A percentile compares a stretch with the other conserved stretches of the same genome.
phyloP scores from a whole-genome alignment of 1,140 invertebrate species.

The Euglossa dilemma region DNA sequence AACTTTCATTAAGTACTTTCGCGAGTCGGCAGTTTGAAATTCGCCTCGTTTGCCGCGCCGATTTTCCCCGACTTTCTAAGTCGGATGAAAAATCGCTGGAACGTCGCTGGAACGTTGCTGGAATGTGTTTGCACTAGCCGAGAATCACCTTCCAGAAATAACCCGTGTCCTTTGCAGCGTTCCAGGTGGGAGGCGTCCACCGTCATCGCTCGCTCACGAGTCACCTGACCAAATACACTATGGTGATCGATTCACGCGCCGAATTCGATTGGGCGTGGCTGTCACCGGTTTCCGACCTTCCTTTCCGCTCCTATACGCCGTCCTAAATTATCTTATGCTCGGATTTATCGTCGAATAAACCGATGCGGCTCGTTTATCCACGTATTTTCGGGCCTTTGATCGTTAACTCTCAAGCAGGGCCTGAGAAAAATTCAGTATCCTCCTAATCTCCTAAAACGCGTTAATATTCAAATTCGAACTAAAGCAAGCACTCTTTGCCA shows the following conservation, averaged over 20 bases:
- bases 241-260: background rate
- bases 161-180: background rate
- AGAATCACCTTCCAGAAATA: slow-evolving; percentile 33
- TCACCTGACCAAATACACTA: background rate
- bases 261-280: slow-evolving; percentile 1
- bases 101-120: background rate
- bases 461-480: no score
- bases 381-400: background rate
- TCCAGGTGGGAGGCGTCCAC: background rate
- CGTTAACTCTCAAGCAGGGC: no score
- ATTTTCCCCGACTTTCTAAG: slow-evolving; percentile 32
- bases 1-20: slow-evolving; percentile 17
- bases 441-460: no score
- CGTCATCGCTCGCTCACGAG: background rate
- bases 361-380: background rate
- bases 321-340: background rate
- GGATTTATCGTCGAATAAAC: background rate
- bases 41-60: background rate
- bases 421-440: no score
- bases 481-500: no score
- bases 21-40: background rate
- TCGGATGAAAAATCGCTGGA: background rate
- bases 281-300: background rate
- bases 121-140: background rate
- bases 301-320: background rate